Evolutionary conservation across 2,888 invertebrate species (phyloP).

Genomic region (Drosophila melanosoma): DNA sequence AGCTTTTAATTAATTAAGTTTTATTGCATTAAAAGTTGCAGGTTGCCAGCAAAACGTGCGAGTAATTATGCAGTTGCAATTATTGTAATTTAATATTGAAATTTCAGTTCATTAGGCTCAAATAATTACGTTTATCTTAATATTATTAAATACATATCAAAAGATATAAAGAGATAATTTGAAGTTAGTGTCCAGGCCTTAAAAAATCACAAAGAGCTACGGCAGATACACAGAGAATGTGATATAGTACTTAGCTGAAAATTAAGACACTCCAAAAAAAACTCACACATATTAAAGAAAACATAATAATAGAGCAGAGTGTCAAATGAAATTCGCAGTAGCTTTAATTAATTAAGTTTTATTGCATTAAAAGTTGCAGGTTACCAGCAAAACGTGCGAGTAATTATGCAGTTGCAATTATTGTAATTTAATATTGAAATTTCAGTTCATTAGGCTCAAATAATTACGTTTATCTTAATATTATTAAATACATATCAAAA

Average conservation of each 20-base stretch:
- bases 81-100: constrained; percentile 6
- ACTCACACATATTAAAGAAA: constrained; percentile 3
- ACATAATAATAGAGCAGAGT: constrained; percentile 41
- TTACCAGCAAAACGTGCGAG: background rate
- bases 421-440: constrained; percentile 4
- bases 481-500: background rate
- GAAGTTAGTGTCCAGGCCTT: constrained; percentile 48
- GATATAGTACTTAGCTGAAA: constrained; percentile 8
- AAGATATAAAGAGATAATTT: background rate
- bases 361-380: too few species aligned
- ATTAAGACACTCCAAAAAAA: background rate
- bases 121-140: background rate
- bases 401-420: constrained; percentile 8
- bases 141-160: background rate
- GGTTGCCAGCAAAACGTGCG: background rate
- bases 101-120: constrained; percentile 1
- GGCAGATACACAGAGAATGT: constrained; percentile 13
- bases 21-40: too few species aligned
- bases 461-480: constrained; percentile 2
- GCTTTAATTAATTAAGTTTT: constrained; percentile 30
- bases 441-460: background rate
- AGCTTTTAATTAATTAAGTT: constrained; percentile 32
- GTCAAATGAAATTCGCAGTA: constrained; percentile 52
- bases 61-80: constrained; percentile 4
- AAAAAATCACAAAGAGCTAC: constrained; percentile 3